A percentile compares a stretch with the other conserved stretches of the same genome.
Evolutionary conservation across 2,797 vertebrate genomes (phyloP).

Genomic region (Arnoldichthys spilopterus): DNA sequence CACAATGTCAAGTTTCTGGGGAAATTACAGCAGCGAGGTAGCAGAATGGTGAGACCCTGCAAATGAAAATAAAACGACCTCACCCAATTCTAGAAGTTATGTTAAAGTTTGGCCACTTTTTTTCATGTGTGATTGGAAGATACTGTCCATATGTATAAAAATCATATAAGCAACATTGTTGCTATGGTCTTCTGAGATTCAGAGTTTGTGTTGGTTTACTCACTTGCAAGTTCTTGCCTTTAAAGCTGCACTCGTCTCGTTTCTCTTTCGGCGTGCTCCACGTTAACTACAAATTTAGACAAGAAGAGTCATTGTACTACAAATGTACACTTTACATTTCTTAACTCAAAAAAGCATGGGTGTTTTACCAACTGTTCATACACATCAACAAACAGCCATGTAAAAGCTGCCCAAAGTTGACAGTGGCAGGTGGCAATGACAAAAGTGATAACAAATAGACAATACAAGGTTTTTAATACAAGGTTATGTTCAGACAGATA

Average conservation of each 20-base stretch:
- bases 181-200: background rate
- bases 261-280: constrained; percentile 88
- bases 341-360: background rate
- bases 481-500: too few relatives aligned
- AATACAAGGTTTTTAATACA: too few relatives aligned
- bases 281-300: constrained; percentile 76
- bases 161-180: background rate
- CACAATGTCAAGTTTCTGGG: constrained; percentile 47
- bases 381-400: background rate
- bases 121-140: background rate
- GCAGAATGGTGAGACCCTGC: constrained; percentile 15
- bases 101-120: background rate
- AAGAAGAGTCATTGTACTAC: constrained; percentile 3
- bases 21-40: constrained; percentile 43
- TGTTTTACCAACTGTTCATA: background rate
- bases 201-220: constrained; percentile 52
- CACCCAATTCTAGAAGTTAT: constrained; percentile 1
- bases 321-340: constrained; percentile 25
- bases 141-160: background rate
- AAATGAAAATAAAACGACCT: constrained; percentile 24
- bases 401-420: too few relatives aligned
- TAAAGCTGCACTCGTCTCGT: constrained; percentile 92
- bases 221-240: constrained; percentile 94
- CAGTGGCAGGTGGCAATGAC: too few relatives aligned
- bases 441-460: too few relatives aligned